A percentile compares a stretch with the other conserved stretches of the same genome.
Conservation (phyloP, 2,797 vertebrate genomes). For the Heteromormyrus szaboi region DNA sequence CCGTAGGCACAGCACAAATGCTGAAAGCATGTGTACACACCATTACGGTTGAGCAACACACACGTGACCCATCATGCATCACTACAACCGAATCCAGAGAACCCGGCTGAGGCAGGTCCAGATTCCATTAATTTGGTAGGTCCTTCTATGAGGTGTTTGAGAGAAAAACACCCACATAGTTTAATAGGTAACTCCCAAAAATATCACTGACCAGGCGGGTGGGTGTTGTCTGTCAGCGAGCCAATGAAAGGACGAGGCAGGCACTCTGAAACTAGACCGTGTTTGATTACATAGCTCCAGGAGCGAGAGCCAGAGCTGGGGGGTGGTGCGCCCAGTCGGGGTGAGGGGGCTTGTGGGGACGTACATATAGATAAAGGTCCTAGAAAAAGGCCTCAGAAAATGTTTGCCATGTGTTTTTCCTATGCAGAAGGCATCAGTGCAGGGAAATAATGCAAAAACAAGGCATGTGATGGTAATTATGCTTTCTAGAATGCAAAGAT, state of each 20-base stretch:
- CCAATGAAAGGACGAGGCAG: conserved; percentile 28
- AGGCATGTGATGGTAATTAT: background rate
- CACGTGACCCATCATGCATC: background rate
- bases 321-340: background rate
- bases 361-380: background rate
- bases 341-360: background rate
- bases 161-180: conserved; percentile 13
- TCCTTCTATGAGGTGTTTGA: conserved; percentile 16
- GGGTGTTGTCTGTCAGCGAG: conserved; percentile 31
- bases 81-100: background rate
- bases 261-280: conserved; percentile 17
- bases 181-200: conserved; percentile 23
- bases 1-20: background rate
- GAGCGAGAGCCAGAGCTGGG: background rate
- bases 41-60: background rate
- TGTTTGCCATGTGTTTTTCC: background rate
- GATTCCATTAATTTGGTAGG: conserved; percentile 20
- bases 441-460: background rate
- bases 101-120: background rate
- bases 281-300: conserved; percentile 21
- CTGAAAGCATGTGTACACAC: background rate
- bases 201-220: conserved; percentile 27
- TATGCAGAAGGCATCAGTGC: background rate
- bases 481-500: background rate
- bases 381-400: background rate